phyloP scores from a whole-genome alignment of 2,888 invertebrate genomes.

The Ferdinandea cuprea region DNA sequence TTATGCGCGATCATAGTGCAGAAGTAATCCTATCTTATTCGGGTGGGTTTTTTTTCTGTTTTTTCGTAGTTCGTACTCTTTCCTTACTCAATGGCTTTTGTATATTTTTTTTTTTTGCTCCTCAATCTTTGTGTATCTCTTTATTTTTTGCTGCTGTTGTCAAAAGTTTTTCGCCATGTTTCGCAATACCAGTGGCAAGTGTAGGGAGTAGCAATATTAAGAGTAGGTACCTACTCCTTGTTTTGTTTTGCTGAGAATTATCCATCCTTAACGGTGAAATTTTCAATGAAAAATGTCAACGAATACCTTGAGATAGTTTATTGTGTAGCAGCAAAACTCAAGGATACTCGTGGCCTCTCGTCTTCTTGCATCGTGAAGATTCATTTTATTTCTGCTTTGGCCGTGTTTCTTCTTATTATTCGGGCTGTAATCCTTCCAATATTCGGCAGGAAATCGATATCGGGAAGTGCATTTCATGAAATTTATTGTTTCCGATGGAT shows the following conservation, averaged over 20 bases:
- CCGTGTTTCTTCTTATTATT: constrained; percentile 61
- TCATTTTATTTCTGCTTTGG: constrained; percentile 1
- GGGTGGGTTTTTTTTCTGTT: background rate
- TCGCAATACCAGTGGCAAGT: constrained; percentile 37
- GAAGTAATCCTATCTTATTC: constrained; percentile 58
- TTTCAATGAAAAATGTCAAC: constrained; percentile 65
- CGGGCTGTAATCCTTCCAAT: constrained; percentile 66
- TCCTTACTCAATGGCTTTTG: constrained; percentile 23
- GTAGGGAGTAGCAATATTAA: constrained; percentile 6
- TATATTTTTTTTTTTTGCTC: constrained; percentile 16
- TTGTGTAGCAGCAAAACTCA: constrained; percentile 46
- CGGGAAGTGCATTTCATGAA: constrained; percentile 70
- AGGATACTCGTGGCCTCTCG: no score
- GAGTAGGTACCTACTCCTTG: background rate
- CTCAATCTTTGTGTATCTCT: background rate
- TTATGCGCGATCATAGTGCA: constrained; percentile 51
- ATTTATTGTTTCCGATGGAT: constrained; percentile 71
- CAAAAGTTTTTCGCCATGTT: constrained; percentile 63
- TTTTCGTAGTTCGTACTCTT: background rate
- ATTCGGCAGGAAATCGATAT: constrained; percentile 73
- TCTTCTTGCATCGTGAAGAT: constrained; percentile 40
- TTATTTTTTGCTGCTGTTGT: constrained; percentile 46
- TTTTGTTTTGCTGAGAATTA: constrained; percentile 59
- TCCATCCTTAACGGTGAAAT: constrained; percentile 51
- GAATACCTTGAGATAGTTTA: constrained; percentile 65